A percentile compares a stretch with the other conserved stretches of the same genome.
Evolutionary conservation across 2,113 vertebrate species (phyloP).

Genomic region (Paralichthys olivaceus): DNA sequence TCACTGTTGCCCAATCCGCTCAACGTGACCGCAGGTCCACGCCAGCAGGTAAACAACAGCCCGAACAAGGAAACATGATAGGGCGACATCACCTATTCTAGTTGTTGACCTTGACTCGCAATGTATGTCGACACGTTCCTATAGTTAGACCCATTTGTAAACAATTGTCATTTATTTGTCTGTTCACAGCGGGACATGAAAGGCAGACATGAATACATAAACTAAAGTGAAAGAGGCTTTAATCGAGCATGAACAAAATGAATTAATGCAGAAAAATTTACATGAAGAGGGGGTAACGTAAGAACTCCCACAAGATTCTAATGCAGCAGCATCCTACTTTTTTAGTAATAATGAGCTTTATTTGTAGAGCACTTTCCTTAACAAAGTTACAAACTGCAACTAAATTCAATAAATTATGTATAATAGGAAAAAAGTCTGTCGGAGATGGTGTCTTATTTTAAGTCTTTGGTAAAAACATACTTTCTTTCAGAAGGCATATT

Average conservation of each 20-base stretch:
- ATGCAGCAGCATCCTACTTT: not conserved
- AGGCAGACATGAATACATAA: constrained; percentile 17
- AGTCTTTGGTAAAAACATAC: too few species aligned
- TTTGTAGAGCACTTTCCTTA: not conserved
- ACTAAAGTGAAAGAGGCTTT: constrained; percentile 22
- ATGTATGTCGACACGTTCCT: constrained; percentile 1
- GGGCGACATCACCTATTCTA: constrained; percentile 7
- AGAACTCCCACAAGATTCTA: constrained; percentile 4
- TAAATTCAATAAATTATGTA: not conserved
- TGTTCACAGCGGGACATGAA: constrained; percentile 5
- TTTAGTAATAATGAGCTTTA: too few species aligned
- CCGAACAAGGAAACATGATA: constrained; percentile 44
- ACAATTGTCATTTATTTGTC: constrained; percentile 19
- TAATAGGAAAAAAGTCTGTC: not conserved
- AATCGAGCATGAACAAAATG: not conserved
- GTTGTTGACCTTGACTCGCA: constrained; percentile 23
- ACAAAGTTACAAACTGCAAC: too few species aligned
- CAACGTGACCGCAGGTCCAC: constrained; percentile 23
- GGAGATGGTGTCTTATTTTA: too few species aligned
- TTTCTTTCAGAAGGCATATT: not conserved
- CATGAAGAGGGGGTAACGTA: not conserved
- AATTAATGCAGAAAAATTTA: not conserved
- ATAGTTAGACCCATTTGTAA: constrained; percentile 4
- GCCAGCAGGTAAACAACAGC: constrained; percentile 50
- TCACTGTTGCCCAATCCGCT: constrained; percentile 6